These are phyloP conservation scores for Tyrannus savana DNA, from an alignment of 2,113 vertebrate genomes.

Conservation along the genomic window DNA sequence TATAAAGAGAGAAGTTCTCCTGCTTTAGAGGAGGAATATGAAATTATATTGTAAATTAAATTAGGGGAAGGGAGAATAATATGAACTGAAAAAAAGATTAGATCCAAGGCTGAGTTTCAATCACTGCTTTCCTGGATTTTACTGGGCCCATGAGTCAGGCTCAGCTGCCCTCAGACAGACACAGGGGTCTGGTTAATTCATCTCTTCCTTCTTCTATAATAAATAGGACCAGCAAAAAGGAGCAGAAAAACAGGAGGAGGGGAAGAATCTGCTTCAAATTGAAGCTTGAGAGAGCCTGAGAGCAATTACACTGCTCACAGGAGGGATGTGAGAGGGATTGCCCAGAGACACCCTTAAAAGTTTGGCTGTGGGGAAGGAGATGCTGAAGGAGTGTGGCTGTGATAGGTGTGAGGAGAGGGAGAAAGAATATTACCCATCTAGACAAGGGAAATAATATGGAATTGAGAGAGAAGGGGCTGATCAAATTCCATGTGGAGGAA, in stretches of 20 bases:
- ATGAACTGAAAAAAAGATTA: constrained; percentile 52
- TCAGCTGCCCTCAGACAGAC: not conserved
- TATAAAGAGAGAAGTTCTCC: constrained; percentile 57
- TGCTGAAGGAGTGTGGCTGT: not conserved
- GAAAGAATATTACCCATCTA: not conserved
- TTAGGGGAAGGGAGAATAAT: constrained; percentile 44
- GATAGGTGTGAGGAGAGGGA: not conserved
- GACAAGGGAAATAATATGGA: not conserved
- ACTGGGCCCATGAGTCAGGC: not conserved
- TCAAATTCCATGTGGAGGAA: constrained; percentile 11
- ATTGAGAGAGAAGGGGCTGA: constrained; percentile 1
- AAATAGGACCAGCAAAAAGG: not conserved
- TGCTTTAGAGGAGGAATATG: constrained; percentile 63
- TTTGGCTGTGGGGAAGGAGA: not conserved
- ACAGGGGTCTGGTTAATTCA: not conserved
- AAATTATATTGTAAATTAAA: constrained; percentile 70
- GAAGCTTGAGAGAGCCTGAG: not conserved
- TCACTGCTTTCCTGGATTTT: constrained; percentile 33
- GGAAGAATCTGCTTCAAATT: not conserved
- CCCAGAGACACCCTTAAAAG: not conserved
- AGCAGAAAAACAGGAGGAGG: not conserved
- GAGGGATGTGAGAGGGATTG: not conserved
- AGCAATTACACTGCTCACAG: not conserved
- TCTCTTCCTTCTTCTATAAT: not conserved
- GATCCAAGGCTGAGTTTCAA: constrained; percentile 32